phyloP scores from a whole-genome alignment of 2,113 vertebrate genomes.

The Uria lomvia region DNA sequence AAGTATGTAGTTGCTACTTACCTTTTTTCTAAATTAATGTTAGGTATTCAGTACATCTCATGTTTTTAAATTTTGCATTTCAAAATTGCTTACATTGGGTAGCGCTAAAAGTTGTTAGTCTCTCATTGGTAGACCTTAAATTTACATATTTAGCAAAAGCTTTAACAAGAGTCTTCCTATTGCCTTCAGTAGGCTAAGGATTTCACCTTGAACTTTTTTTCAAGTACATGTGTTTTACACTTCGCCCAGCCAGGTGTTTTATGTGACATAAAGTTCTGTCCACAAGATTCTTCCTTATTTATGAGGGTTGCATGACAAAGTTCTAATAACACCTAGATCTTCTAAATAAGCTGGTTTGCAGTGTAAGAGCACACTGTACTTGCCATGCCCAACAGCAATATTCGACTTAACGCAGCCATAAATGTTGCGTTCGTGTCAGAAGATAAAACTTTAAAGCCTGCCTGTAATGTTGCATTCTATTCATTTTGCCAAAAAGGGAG shows the following conservation, averaged over 20 bases:
- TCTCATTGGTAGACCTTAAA: neutral
- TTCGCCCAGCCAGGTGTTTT: neutral
- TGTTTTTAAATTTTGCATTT: neutral
- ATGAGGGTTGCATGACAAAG: neutral
- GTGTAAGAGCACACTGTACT: neutral
- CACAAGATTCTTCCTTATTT: neutral
- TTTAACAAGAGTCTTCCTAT: neutral
- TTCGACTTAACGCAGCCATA: neutral
- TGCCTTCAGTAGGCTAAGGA: neutral
- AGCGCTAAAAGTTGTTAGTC: neutral
- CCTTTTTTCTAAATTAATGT: rapidly evolving
- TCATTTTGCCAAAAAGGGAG: neutral
- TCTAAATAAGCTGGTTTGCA: neutral
- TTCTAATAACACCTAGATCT: neutral
- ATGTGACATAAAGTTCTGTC: neutral
- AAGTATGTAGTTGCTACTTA: neutral
- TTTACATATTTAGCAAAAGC: neutral
- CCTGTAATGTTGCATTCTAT: neutral
- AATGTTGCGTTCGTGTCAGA: neutral
- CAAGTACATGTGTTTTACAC: rapidly evolving
- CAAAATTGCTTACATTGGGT: neutral
- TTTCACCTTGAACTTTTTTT: neutral
- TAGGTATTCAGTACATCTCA: neutral
- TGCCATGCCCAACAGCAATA: rapidly evolving
- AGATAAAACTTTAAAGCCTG: neutral